These are phyloP conservation scores for Tryphoninae sp. DNA, from an alignment of 2,888 invertebrate species.

Conservation along the genomic window DNA sequence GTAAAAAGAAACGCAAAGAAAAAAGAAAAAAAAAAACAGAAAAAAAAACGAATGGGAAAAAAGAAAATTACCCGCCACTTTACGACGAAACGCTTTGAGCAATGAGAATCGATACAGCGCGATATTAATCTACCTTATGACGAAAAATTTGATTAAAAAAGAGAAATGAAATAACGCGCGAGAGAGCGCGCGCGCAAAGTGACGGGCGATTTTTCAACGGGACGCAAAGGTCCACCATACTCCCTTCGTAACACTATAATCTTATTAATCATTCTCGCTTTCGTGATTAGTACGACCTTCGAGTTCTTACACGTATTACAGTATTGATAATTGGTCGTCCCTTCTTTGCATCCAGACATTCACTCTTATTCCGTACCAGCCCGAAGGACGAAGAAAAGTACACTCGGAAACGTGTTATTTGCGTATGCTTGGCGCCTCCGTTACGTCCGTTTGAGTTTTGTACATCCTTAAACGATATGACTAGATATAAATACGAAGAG, in stretches of 20 bases:
- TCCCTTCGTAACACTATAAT: slow-evolving; percentile 2
- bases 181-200: too few species aligned
- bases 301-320: slow-evolving; percentile 31
- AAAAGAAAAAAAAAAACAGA: background rate
- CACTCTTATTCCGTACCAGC: slow-evolving; percentile 54
- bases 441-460: slow-evolving; percentile 58
- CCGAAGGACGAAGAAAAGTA: slow-evolving; percentile 42
- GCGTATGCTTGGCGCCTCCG: slow-evolving; percentile 19
- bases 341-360: slow-evolving; percentile 34
- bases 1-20: too few species aligned
- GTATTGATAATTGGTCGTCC: slow-evolving; percentile 33
- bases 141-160: background rate
- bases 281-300: slow-evolving; percentile 49
- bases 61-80: background rate
- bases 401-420: slow-evolving; percentile 42
- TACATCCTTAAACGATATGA: slow-evolving; percentile 70
- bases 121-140: background rate
- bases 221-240: too few species aligned
- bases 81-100: background rate
- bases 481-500: slow-evolving; percentile 70
- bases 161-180: background rate
- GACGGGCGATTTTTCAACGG: too few species aligned
- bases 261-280: slow-evolving; percentile 51
- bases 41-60: background rate
- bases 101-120: background rate